Evolutionary conservation across 2,888 invertebrate genomes (phyloP).

Genomic region (Oithona nana): DNA sequence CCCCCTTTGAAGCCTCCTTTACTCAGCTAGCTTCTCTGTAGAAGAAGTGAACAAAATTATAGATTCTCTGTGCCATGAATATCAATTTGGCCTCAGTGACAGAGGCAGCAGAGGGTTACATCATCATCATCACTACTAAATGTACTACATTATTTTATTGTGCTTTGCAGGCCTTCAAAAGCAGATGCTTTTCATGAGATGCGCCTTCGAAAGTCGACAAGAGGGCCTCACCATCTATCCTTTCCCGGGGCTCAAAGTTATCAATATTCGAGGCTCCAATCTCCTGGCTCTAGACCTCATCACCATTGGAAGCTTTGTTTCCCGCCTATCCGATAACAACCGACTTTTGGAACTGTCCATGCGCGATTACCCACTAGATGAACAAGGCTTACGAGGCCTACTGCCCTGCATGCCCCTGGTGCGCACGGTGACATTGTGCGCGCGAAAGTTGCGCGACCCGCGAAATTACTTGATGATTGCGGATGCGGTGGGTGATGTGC

Average conservation of each 20-base stretch:
- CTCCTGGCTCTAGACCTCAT: constrained; percentile 15
- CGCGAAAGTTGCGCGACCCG: neutral
- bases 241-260: constrained; percentile 17
- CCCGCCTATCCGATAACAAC: constrained; percentile 4
- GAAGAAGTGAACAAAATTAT: too few relatives aligned
- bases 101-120: too few relatives aligned
- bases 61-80: too few relatives aligned
- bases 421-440: constrained; percentile 12
- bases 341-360: constrained; percentile 11
- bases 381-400: neutral
- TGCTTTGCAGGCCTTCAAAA: constrained; percentile 13
- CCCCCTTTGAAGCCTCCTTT: too few relatives aligned
- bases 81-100: too few relatives aligned
- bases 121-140: too few relatives aligned
- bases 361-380: constrained; percentile 10
- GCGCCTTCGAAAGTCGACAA: constrained; percentile 10
- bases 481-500: neutral
- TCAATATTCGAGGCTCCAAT: constrained; percentile 14
- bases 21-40: too few relatives aligned
- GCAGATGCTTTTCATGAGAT: constrained; percentile 16
- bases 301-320: constrained; percentile 11
- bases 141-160: too few relatives aligned
- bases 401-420: constrained; percentile 9
- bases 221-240: constrained; percentile 13
- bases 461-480: neutral